Evolutionary conservation across 2,888 invertebrate genomes (phyloP), one percentile per base, ranked within the genome.

Genomic region (Pammene fasciana): DNA sequence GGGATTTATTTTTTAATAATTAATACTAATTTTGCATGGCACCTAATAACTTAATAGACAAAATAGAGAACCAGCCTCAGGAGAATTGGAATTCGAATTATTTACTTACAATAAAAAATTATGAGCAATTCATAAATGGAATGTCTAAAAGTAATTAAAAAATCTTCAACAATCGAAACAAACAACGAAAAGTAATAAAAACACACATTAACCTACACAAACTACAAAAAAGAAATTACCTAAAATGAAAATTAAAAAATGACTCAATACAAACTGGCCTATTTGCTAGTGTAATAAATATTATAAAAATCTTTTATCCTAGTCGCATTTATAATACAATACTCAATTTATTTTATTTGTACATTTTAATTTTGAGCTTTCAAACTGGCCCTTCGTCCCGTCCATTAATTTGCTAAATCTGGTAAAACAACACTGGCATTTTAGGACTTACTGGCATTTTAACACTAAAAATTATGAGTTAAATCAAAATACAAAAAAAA

Each of bases 191-290:
- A 87, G 75, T 68, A 68, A 77, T 76, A 82, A 79, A 86, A 88
- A 87, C 85, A 84, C 83, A 79, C 81, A 80, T 75, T 75, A 73
- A 75, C 56, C 77, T 67, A 70, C 54, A 71, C 75, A 81, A 80
- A 82, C 73, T 79, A 80, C 71, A 82, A 78, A 74, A 79, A 82
- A 79, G 78, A 80, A 74, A 54, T 54, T 54, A 54, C 54, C 54
- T 79, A 72, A 66, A 72, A 75, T 73, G 68, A 70, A 72, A 48
- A 48, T 71, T 71, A 77, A 78, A 83, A 83, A 86, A 87, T 91
- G 91, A 92, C 92, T 92, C 87, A 90, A 86, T 86, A 86, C 75
- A 82, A 89, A 90, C 90, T 89, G 90, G 89, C 89, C 89, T 91
- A 86, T 75, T 68, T 80, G 78, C 87, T 90, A 89, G 77, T 55